Percentiles rank a stretch among this genome's conserved stretches.
Conservation (phyloP, 1,140 invertebrate genomes). For the Dysdera silvatica region DNA sequence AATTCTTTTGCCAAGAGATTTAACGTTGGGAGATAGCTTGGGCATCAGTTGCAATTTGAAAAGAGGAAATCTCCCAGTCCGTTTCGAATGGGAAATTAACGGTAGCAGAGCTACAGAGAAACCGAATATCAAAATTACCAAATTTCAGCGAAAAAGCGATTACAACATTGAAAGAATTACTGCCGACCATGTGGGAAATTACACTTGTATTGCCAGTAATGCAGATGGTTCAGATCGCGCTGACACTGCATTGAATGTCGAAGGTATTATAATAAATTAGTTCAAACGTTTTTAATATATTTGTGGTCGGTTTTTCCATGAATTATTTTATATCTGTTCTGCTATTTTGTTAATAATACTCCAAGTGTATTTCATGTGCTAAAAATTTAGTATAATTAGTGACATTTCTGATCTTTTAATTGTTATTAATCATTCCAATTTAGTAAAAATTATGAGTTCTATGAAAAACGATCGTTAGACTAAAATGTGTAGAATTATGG, state of each 20-base stretch:
- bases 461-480: no score
- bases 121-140: background rate
- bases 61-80: slow-evolving; percentile 5
- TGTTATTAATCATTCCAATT: no score
- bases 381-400: no score
- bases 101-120: background rate
- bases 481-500: no score
- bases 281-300: no score
- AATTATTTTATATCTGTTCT: no score
- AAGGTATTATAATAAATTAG: slow-evolving; percentile 21
- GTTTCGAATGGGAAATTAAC: slow-evolving; percentile 12
- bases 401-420: no score
- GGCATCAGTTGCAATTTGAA: slow-evolving; percentile 9
- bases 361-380: no score
- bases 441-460: no score
- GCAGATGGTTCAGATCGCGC: slow-evolving; percentile 31
- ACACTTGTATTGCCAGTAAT: slow-evolving; percentile 37
- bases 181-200: slow-evolving; percentile 32
- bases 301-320: no score
- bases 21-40: slow-evolving; percentile 4
- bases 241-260: slow-evolving; percentile 27
- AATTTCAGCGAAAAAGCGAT: background rate
- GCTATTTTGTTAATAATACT: no score
- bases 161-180: slow-evolving; percentile 3
- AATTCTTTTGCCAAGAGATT: background rate